Conservation (phyloP, 1,140 invertebrate genomes). For the Varroa destructor region DNA sequence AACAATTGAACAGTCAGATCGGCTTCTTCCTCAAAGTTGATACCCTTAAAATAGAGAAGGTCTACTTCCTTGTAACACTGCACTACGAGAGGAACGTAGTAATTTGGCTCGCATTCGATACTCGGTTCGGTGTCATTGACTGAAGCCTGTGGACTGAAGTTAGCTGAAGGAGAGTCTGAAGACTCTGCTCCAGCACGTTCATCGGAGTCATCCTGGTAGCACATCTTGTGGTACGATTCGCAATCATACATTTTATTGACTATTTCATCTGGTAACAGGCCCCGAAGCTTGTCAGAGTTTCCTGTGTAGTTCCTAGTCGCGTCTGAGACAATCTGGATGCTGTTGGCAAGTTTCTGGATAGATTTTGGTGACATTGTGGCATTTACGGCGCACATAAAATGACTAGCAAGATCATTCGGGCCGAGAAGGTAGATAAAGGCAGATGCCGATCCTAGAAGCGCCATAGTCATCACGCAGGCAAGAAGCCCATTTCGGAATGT, state of each 20-base stretch:
- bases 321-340: not conserved
- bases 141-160: too few species aligned
- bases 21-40: not conserved
- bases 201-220: not conserved
- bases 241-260: not conserved
- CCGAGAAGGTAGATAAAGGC: not conserved
- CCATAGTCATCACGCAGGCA: not conserved
- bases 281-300: not conserved
- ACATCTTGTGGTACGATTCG: not conserved
- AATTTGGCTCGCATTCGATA: not conserved
- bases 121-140: not conserved
- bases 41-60: not conserved
- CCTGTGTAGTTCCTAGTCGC: constrained; percentile 8
- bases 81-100: not conserved
- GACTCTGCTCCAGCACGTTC: too few species aligned
- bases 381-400: constrained; percentile 24
- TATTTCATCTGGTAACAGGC: not conserved
- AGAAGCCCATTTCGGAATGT: too few species aligned
- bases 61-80: not conserved
- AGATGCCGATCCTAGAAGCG: not conserved
- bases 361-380: not conserved
- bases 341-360: not conserved
- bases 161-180: too few species aligned
- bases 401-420: constrained; percentile 4
- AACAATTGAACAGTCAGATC: not conserved